Evolutionary conservation across 2,888 invertebrate genomes (phyloP).

Genomic region (Linyphia triangularis): DNA sequence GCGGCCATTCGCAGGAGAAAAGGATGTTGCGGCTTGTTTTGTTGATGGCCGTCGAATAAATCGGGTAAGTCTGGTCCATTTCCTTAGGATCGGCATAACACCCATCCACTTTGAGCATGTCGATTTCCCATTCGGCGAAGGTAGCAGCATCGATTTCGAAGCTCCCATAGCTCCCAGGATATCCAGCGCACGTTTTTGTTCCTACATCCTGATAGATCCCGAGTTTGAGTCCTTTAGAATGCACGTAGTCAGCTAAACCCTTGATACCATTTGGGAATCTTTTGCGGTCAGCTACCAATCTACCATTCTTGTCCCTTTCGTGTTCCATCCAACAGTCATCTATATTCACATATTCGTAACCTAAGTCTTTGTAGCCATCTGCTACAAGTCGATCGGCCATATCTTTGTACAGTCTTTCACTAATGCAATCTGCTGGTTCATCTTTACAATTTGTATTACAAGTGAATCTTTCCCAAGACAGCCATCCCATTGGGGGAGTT

Average conservation of each 20-base stretch:
- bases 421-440: slow-evolving; percentile 75
- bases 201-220: slow-evolving; percentile 99
- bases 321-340: slow-evolving; percentile 81
- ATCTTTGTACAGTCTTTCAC: slow-evolving; percentile 80
- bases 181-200: slow-evolving; percentile 97
- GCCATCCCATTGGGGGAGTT: slow-evolving; percentile 67
- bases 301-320: slow-evolving; percentile 77
- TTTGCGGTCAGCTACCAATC: slow-evolving; percentile 78
- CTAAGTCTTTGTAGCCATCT: slow-evolving; percentile 80
- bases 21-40: slow-evolving; percentile 94
- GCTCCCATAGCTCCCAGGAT: slow-evolving; percentile 89
- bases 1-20: slow-evolving; percentile 99
- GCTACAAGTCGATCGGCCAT: slow-evolving; percentile 80
- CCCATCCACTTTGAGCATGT: slow-evolving; percentile 97
- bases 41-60: slow-evolving; percentile 93
- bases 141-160: slow-evolving; percentile 92
- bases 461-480: slow-evolving; percentile 56
- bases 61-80: slow-evolving; percentile 87
- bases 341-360: slow-evolving; percentile 81
- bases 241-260: slow-evolving; percentile 82
- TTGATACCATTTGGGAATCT: slow-evolving; percentile 82
- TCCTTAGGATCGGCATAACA: slow-evolving; percentile 87
- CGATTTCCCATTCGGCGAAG: slow-evolving; percentile 96
- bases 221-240: slow-evolving; percentile 95
- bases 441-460: slow-evolving; percentile 50